Conservation (phyloP, 2,113 vertebrate species). For the Rhea pennata region DNA sequence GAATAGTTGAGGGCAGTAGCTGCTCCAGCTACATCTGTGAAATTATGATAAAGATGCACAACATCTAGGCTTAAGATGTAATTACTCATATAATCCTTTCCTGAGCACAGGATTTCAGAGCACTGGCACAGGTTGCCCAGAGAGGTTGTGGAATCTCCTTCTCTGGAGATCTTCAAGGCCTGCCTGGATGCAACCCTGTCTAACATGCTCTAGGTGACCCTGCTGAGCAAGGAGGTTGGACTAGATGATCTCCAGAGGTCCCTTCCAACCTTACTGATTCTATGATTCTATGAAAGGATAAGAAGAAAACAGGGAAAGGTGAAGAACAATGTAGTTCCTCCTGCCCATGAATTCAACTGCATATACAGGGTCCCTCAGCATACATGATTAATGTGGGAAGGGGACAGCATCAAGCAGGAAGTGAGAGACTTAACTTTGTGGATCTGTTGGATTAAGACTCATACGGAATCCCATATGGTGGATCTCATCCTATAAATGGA, state of each 20-base stretch:
- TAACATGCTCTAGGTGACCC: too few species aligned
- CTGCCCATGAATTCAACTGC: not conserved
- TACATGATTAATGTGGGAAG: not conserved
- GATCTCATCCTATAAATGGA: not conserved
- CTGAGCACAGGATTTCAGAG: not conserved
- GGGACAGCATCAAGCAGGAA: not conserved
- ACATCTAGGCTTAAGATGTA: not conserved
- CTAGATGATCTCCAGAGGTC: too few species aligned
- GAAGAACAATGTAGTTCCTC: not conserved
- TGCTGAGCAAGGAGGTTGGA: too few species aligned
- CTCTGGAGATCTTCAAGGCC: too few species aligned
- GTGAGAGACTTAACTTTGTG: not conserved
- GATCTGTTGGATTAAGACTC: not conserved
- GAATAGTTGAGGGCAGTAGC: not conserved
- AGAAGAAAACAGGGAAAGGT: not conserved
- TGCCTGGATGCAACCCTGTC: too few species aligned
- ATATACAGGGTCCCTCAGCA: too few species aligned
- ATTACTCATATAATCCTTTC: not conserved
- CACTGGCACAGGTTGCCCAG: too few species aligned
- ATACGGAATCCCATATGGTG: not conserved
- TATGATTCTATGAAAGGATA: not conserved
- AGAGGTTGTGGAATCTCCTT: too few species aligned
- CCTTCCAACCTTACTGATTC: too few species aligned
- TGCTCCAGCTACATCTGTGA: not conserved
- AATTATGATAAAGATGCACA: rapidly evolving